Evolutionary conservation across 1,140 invertebrate genomes (phyloP).

Genomic region (Ostrea edulis): DNA sequence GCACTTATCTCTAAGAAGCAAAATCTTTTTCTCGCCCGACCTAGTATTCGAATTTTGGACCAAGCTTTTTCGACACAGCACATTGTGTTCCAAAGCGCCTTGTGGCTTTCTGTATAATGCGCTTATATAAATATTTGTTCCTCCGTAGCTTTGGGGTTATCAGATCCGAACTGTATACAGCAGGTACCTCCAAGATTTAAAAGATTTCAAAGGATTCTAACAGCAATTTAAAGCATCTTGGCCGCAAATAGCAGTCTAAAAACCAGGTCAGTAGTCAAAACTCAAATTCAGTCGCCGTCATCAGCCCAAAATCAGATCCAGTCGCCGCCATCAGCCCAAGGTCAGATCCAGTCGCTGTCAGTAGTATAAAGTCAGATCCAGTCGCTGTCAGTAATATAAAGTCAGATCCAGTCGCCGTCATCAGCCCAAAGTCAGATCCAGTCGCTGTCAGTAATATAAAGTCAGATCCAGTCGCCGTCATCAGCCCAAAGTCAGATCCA

Average conservation of each 20-base stretch:
- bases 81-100: not conserved
- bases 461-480: too few relatives aligned
- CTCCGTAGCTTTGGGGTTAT: not conserved
- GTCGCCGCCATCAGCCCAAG: too few relatives aligned
- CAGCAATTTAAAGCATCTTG: not conserved
- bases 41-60: not conserved
- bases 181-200: not conserved
- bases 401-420: too few relatives aligned
- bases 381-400: too few relatives aligned
- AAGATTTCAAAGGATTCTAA: not conserved
- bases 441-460: too few relatives aligned
- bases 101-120: not conserved
- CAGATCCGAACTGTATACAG: not conserved
- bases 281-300: too few relatives aligned
- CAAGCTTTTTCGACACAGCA: not conserved
- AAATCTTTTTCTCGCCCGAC: not conserved
- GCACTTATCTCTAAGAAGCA: not conserved
- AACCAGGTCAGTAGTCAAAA: too few relatives aligned
- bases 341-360: too few relatives aligned
- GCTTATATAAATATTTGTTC: slow-evolving; percentile 1
- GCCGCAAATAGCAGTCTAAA: not conserved
- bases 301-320: too few relatives aligned
- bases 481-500: too few relatives aligned
- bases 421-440: too few relatives aligned
- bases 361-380: too few relatives aligned